Percentiles rank a stretch among this genome's conserved stretches.
Evolutionary conservation across 2,888 invertebrate species (phyloP).

Genomic region (Hypercompe scribonia): DNA sequence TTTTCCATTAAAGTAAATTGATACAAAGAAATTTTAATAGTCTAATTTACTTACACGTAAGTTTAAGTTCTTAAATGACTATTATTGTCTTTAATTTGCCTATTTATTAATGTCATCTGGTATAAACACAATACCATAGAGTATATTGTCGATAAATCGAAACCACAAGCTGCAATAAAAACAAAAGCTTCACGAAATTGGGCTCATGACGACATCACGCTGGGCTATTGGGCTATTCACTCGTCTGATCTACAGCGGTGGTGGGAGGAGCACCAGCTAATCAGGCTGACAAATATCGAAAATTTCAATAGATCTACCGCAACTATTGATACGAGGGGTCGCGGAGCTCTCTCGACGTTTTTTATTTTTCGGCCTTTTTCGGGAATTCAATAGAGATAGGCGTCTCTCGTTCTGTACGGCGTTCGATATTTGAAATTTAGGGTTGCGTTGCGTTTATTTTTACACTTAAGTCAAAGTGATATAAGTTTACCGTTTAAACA

Average conservation of each 20-base stretch:
- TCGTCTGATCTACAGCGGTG: constrained; percentile 65
- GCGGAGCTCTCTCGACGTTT: constrained; percentile 56
- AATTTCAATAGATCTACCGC: constrained; percentile 75
- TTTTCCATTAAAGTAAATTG: background rate
- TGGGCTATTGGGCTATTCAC: constrained; percentile 68
- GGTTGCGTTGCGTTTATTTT: constrained; percentile 54
- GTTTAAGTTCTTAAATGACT: background rate
- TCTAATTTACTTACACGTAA: background rate
- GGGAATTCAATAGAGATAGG: constrained; percentile 85
- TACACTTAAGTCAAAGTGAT: background rate
- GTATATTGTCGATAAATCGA: constrained; percentile 36
- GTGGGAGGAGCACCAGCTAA: constrained; percentile 77
- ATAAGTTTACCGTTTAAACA: background rate
- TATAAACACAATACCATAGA: constrained; percentile 13
- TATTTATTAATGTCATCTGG: background rate
- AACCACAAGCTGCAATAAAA: constrained; percentile 45
- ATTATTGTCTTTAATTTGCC: background rate
- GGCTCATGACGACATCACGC: constrained; percentile 69
- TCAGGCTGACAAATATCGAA: constrained; percentile 84
- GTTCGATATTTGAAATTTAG: constrained; percentile 79
- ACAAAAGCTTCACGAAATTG: constrained; percentile 66
- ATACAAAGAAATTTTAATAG: background rate
- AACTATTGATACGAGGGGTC: constrained; percentile 74
- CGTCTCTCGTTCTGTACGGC: constrained; percentile 76
- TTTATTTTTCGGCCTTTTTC: constrained; percentile 82